Conservation (phyloP, 1,140 invertebrate species). For the Pissodes strobi region DNA sequence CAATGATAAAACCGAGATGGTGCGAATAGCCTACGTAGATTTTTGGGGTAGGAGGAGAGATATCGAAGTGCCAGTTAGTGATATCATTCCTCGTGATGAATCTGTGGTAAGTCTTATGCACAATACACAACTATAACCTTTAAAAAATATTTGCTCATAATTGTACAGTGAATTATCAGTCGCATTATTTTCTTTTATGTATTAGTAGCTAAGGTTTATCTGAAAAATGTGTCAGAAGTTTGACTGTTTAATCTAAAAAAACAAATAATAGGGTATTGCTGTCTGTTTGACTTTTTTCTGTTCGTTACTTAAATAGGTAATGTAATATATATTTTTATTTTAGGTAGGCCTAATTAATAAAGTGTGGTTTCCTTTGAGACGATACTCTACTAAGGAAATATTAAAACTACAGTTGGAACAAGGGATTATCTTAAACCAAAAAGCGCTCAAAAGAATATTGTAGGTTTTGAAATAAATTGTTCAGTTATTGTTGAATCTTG, state of each 20-base stretch:
- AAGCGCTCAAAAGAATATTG: slow-evolving; percentile 36
- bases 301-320: too few species aligned
- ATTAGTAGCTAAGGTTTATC: too few species aligned
- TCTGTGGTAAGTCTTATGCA: slow-evolving; percentile 43
- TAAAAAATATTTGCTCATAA: too few species aligned
- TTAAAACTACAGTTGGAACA: slow-evolving; percentile 37
- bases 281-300: too few species aligned
- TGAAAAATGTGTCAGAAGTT: too few species aligned
- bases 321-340: not conserved
- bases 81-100: slow-evolving; percentile 60
- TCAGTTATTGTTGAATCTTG: too few species aligned
- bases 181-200: too few species aligned
- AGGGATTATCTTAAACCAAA: slow-evolving; percentile 37
- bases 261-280: too few species aligned
- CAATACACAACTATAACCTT: too few species aligned
- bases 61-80: slow-evolving; percentile 52
- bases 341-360: slow-evolving; percentile 43
- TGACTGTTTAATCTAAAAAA: too few species aligned
- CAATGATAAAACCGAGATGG: slow-evolving; percentile 56
- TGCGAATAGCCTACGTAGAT: slow-evolving; percentile 62
- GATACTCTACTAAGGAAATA: slow-evolving; percentile 35
- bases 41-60: slow-evolving; percentile 63
- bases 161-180: too few species aligned
- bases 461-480: too few species aligned
- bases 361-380: slow-evolving; percentile 50